Evolutionary conservation across 2,888 invertebrate genomes (phyloP).

Genomic region (Diogma glabrata): DNA sequence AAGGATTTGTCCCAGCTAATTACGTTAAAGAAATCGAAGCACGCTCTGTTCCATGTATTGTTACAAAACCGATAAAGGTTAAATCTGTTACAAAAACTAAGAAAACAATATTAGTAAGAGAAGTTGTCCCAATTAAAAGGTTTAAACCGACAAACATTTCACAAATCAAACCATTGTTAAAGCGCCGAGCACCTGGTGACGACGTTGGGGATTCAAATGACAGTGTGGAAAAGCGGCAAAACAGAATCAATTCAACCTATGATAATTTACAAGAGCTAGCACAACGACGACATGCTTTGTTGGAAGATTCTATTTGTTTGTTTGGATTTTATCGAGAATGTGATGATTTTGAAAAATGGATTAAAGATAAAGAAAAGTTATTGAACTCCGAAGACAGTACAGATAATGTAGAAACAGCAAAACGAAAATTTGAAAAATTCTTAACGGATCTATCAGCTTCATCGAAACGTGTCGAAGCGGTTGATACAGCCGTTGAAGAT

Average conservation of each 20-base stretch:
- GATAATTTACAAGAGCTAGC: conserved; percentile 70
- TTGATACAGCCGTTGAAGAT: conserved; percentile 77
- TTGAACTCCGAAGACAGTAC: conserved; percentile 69
- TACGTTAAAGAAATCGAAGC: conserved; percentile 90
- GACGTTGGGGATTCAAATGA: conserved; percentile 49
- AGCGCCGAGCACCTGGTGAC: conserved; percentile 30
- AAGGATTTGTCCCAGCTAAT: conserved; percentile 96
- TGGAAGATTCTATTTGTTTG: conserved; percentile 85
- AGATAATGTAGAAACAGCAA: conserved; percentile 85
- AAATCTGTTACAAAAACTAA: conserved; percentile 75
- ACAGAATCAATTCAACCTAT: conserved; percentile 70
- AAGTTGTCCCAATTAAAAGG: conserved; percentile 67
- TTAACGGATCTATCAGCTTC: conserved; percentile 92
- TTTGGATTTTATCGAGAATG: conserved; percentile 94
- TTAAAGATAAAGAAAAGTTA: conserved; percentile 87
- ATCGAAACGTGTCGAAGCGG: conserved; percentile 77
- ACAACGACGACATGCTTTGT: conserved; percentile 62
- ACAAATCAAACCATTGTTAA: conserved; percentile 33
- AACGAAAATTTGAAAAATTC: conserved; percentile 93
- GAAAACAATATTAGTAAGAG: conserved; percentile 78
- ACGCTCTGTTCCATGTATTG: conserved; percentile 67
- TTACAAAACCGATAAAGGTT: conserved; percentile 65
- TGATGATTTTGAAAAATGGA: conserved; percentile 96
- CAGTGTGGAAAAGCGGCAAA: conserved; percentile 69
- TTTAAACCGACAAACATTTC: conserved; percentile 38